Percentiles rank a stretch among this genome's conserved stretches.
phyloP scores from a whole-genome alignment of 2,888 invertebrate genomes.

The Prenolepis imparis region DNA sequence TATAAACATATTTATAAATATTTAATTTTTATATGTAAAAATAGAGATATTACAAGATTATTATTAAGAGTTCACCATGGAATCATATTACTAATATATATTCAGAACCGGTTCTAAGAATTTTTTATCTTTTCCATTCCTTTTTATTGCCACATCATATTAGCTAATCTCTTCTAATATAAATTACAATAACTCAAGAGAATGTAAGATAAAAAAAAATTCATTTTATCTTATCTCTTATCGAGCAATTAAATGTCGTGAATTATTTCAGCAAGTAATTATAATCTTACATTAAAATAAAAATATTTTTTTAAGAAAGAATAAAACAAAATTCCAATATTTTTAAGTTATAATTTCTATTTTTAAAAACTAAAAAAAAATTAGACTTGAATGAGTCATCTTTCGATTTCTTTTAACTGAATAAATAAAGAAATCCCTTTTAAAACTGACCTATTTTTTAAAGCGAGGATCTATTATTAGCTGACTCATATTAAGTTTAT shows the following conservation, averaged over 20 bases:
- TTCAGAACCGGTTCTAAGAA: not conserved
- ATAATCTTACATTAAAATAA: not conserved
- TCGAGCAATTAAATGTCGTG: not conserved
- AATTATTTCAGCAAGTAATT: not conserved
- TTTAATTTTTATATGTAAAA: constrained; percentile 7
- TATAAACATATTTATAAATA: not conserved
- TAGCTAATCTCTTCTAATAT: not conserved
- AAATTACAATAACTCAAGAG: not conserved
- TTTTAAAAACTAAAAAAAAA: not conserved
- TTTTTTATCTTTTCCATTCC: not conserved
- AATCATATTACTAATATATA: not conserved
- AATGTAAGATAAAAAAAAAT: not conserved
- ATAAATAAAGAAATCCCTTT: not conserved
- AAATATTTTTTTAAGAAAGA: not conserved
- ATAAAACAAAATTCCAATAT: not conserved
- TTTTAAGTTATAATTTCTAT: not conserved
- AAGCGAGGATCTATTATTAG: not conserved
- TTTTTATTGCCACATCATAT: not conserved
- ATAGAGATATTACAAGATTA: not conserved
- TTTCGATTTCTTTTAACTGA: not conserved
- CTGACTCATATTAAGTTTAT: not conserved
- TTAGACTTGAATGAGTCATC: not conserved
- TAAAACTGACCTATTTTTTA: not conserved
- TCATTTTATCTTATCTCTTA: not conserved
- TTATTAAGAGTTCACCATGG: not conserved